Conservation (phyloP, 64 coral and sea anemone genomes). For the Cladopsammia gracilis region DNA sequence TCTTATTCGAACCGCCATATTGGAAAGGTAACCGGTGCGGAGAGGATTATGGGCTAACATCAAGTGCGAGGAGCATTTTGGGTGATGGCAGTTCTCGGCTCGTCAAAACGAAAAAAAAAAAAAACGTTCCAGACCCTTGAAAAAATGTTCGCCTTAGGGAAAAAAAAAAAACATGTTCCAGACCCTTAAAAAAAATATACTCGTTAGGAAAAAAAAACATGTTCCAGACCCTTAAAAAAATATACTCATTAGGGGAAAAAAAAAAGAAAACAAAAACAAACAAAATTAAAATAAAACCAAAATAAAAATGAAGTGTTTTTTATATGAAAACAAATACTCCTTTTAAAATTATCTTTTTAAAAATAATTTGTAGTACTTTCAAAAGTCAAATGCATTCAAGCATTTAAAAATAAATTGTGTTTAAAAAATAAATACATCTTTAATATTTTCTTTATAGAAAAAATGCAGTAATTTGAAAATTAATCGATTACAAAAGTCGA, state of each 20-base stretch:
- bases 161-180: neutral
- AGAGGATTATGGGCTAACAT: constrained; percentile 28
- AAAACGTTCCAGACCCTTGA: neutral
- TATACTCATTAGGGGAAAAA: neutral
- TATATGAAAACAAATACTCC: constrained; percentile 6
- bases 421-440: neutral
- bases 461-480: neutral
- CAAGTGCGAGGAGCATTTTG: constrained; percentile 40
- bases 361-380: constrained; percentile 24
- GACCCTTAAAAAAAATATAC: constrained; percentile 20
- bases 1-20: constrained; percentile 52
- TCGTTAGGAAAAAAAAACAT: neutral
- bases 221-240: neutral
- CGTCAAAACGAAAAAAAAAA: neutral
- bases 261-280: neutral
- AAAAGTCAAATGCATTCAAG: constrained; percentile 17
- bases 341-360: constrained; percentile 4
- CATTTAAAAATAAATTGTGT: constrained; percentile 35
- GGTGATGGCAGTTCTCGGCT: constrained; percentile 33
- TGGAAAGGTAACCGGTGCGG: constrained; percentile 8
- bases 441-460: too few species aligned
- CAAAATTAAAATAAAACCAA: neutral
- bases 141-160: neutral
- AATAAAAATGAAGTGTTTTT: neutral
- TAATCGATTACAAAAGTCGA: constrained; percentile 1